Evolutionary conservation across 92 coral and sea anemone species (phyloP), one percentile per base, ranked within the genome.

Genomic region (Porites evermanni): DNA sequence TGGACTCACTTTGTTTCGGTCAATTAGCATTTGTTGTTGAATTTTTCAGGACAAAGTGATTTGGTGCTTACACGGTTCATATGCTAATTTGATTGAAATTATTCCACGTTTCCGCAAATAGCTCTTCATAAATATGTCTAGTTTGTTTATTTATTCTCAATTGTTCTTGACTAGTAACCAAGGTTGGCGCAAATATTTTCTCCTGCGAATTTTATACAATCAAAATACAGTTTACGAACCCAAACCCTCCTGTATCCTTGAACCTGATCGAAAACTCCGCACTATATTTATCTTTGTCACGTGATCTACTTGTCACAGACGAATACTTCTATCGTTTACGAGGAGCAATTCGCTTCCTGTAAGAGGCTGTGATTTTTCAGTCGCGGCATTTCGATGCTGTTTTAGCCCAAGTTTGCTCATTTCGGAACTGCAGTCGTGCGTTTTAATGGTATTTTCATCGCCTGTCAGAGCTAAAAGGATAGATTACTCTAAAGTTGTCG

Each of bases 241-340:
- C 3, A 12, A 56, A 13, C 69, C 79, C 77, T 32, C 64, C 50
- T 44, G 63, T n/a, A 1, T 1, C 29, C 12, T 14, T 58, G 70
- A 26, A 70, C 84, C 75, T 66, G 18, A 16, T 12, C 9, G 18
- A 7, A 20, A 56, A 56, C 61, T 56, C 16, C 61, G 18, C 18
- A 7, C 78, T 58, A 51, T 66, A 70, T 81, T 81, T 81, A 81
- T 23, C 14, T 54, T 11, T 52, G 65, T 83, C 87, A 83, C 87
- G 87, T 83, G 87, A 83, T 32, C 26, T 10, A 72, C 32, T 61
- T 73, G 87, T 83, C 87, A 83, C 87, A 65, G 80, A 12, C 80
- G 74, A 85, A 85, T 85, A 85, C 83, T 76, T 84, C 53, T 21
- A 77, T 53, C 88, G 88, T 85, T 85, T 67, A 10, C 21, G 63